Evolutionary conservation across 2,113 vertebrate genomes (phyloP).

Genomic region (Chinchilla lanigera): DNA sequence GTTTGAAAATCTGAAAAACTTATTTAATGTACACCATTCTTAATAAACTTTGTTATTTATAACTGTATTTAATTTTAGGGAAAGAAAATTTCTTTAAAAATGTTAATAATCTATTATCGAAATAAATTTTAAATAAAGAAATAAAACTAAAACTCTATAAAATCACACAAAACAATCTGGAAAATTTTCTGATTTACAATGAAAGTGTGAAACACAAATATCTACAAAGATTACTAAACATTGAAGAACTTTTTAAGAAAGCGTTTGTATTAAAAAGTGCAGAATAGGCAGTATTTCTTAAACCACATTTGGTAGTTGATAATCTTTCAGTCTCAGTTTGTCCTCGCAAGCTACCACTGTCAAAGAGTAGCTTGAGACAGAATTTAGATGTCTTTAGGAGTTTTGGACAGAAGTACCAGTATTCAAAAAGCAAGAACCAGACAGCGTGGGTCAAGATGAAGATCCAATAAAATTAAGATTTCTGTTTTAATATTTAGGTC

Average conservation of each 20-base stretch:
- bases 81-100: not conserved
- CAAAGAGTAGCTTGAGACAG: not conserved
- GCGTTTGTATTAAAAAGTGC: not conserved
- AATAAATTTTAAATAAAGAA: not conserved
- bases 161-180: not conserved
- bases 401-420: not conserved
- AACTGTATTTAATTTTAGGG: not conserved
- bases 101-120: not conserved
- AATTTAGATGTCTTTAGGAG: not conserved
- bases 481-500: too few relatives aligned
- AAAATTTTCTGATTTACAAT: not conserved
- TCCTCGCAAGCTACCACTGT: not conserved
- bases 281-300: not conserved
- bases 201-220: not conserved
- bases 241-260: not conserved
- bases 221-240: not conserved
- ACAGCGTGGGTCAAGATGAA: not conserved
- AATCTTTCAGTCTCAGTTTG: not conserved
- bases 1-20: accelerated
- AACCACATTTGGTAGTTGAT: not conserved
- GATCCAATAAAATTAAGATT: not conserved
- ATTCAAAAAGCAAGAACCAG: not conserved
- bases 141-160: not conserved
- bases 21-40: not conserved
- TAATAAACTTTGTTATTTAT: not conserved